Evolutionary conservation across 37 sponge, comb jelly and placozoan genomes (phyloP), one percentile per base, ranked within the genome.

Genomic region (Ephydatia muelleri): DNA sequence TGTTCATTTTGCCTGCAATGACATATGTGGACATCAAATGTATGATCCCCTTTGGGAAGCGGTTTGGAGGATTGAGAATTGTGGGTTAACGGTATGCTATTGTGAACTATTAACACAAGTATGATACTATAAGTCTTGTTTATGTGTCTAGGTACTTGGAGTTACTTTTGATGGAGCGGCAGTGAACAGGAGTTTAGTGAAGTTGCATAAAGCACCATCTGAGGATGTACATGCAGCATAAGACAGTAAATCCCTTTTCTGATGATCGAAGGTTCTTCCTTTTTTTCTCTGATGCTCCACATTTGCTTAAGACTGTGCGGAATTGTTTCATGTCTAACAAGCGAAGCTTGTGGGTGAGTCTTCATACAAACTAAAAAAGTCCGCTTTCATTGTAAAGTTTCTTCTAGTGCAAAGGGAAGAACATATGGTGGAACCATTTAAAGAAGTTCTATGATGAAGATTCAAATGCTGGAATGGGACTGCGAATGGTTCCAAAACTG

Each of bases 241-340:
- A 71, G 32, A 71, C 72, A 71, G 32, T 31, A 71, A 71, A 71
- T 71, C 72, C 72, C 32, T 71, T 34, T 71, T 71, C 72, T 71
- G 32, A 71, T 34, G 32, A 71, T 71, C 13, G 32, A 33, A 71
- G 9, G 32, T 31, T 34, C 32, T n/a, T 88, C 75, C 73, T 83
- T 88, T 47, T 88, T 88, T 70, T 83, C 82, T 12, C 82, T 12
- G 79, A 82, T 36, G 67, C 89, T 35, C 89, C 89, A 49, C 89
- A 88, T 73, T 30, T 88, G 32, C 12, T 88, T n/a, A 88, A 88
- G 37, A 88, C 89, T 23, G 74, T 78, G 19, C 32, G 89, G 21
- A 88, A 88, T 38, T 68, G 80, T 66, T 78, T 31, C 73, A 23
- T 23, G 5, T 72, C 57, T 67, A 82, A 33, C 35, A 69, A 83